Conservation (phyloP, 92 coral and sea anemone species). For the Epizoanthus illoricatus region DNA sequence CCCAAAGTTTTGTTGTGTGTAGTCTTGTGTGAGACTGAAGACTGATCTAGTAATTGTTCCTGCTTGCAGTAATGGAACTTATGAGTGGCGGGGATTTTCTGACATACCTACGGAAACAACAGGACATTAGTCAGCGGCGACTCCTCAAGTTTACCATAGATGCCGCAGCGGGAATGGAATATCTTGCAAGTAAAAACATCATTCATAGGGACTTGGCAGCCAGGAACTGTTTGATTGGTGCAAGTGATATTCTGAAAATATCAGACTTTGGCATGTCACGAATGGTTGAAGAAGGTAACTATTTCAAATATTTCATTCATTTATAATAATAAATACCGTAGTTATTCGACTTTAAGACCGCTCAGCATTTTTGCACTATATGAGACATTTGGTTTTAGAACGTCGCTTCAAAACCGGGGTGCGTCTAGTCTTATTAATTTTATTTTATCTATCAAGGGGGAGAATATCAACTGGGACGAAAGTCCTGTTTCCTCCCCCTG, state of each 20-base stretch:
- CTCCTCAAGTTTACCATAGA: constrained; percentile 76
- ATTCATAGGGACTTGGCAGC: constrained; percentile 96
- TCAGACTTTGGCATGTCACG: constrained; percentile 99
- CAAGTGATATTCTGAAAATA: constrained; percentile 77
- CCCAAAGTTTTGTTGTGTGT: too few species aligned
- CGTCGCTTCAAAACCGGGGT: too few species aligned
- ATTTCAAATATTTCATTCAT: background rate
- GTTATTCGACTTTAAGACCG: background rate
- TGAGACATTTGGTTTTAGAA: too few species aligned
- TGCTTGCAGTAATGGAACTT: constrained; percentile 82
- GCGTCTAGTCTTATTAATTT: too few species aligned
- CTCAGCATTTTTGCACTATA: background rate
- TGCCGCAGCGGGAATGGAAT: constrained; percentile 90
- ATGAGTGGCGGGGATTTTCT: constrained; percentile 97
- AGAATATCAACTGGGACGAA: too few species aligned
- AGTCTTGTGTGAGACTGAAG: too few species aligned
- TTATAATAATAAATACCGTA: background rate
- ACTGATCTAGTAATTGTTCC: background rate
- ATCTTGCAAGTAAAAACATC: constrained; percentile 77
- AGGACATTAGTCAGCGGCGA: constrained; percentile 48
- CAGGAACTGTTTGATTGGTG: constrained; percentile 85
- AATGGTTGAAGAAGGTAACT: constrained; percentile 86
- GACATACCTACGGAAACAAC: constrained; percentile 64
- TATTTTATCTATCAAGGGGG: too few species aligned
- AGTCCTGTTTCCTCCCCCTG: too few species aligned